phyloP scores from a whole-genome alignment of 2,888 invertebrate species.

The Blastobasis adustella region DNA sequence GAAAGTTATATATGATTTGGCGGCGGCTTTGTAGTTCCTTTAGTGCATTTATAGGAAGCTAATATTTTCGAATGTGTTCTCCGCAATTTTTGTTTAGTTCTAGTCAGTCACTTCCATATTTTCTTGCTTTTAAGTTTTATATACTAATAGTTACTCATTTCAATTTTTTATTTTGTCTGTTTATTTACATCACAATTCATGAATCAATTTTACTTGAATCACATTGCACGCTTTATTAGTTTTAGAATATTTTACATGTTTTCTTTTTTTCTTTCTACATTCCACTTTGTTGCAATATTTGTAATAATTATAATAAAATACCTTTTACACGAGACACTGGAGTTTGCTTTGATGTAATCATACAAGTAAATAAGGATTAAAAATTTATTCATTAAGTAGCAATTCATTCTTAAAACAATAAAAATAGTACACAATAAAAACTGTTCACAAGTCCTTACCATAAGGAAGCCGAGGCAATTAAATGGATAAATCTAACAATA shows the following conservation, averaged over 20 bases:
- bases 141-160: neutral
- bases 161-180: constrained; percentile 17
- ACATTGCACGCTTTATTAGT: too few species aligned
- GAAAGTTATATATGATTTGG: constrained; percentile 8
- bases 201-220: too few species aligned
- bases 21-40: constrained; percentile 43
- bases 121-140: constrained; percentile 15
- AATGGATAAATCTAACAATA: constrained; percentile 29
- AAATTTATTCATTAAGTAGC: constrained; percentile 41
- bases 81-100: constrained; percentile 44
- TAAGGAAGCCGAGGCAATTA: constrained; percentile 63
- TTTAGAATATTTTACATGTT: neutral
- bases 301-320: constrained; percentile 37
- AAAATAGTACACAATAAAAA: constrained; percentile 32
- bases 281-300: constrained; percentile 51
- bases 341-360: neutral
- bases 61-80: constrained; percentile 26
- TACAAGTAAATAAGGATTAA: constrained; percentile 16
- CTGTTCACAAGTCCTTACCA: constrained; percentile 35
- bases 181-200: too few species aligned
- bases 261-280: constrained; percentile 35
- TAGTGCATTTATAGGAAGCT: constrained; percentile 44
- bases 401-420: constrained; percentile 43
- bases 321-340: constrained; percentile 22
- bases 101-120: constrained; percentile 60